A percentile compares a stretch with the other conserved stretches of the same genome.
These are phyloP conservation scores for Chorisops tibialis DNA, from an alignment of 2,888 invertebrate genomes.

Conservation along the genomic window DNA sequence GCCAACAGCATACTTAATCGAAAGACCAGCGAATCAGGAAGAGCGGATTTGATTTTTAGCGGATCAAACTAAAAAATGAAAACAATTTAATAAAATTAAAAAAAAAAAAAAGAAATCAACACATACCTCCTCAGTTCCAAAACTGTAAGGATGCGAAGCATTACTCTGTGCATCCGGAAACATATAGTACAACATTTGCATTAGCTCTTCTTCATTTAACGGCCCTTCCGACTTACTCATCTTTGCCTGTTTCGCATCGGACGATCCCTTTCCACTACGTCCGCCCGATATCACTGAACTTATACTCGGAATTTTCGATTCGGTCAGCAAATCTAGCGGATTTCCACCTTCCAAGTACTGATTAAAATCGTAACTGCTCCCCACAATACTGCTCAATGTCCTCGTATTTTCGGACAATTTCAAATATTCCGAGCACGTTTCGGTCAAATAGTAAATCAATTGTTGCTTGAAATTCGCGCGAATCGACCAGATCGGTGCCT, in stretches of 20 bases:
- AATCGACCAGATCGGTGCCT: slow-evolving; percentile 75
- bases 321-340: slow-evolving; percentile 69
- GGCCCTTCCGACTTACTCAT: slow-evolving; percentile 66
- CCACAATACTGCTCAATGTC: slow-evolving; percentile 52
- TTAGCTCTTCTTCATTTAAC: slow-evolving; percentile 70
- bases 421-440: slow-evolving; percentile 69
- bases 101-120: slow-evolving; percentile 22
- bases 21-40: slow-evolving; percentile 75
- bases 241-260: slow-evolving; percentile 55
- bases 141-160: slow-evolving; percentile 56
- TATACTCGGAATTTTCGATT: slow-evolving; percentile 68
- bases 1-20: slow-evolving; percentile 73
- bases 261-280: slow-evolving; percentile 40
- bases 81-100: not conserved
- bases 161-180: slow-evolving; percentile 84
- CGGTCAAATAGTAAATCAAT: slow-evolving; percentile 72
- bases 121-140: slow-evolving; percentile 54
- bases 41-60: slow-evolving; percentile 69
- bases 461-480: slow-evolving; percentile 64
- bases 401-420: slow-evolving; percentile 55
- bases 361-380: slow-evolving; percentile 50
- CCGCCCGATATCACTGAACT: slow-evolving; percentile 52
- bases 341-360: slow-evolving; percentile 56
- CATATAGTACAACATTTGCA: slow-evolving; percentile 74
- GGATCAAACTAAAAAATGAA: slow-evolving; percentile 54